A percentile compares a stretch with the other conserved stretches of the same genome.
These are phyloP conservation scores for Aleiodes testaceus DNA, from an alignment of 2,888 invertebrate species.

Conservation along the genomic window DNA sequence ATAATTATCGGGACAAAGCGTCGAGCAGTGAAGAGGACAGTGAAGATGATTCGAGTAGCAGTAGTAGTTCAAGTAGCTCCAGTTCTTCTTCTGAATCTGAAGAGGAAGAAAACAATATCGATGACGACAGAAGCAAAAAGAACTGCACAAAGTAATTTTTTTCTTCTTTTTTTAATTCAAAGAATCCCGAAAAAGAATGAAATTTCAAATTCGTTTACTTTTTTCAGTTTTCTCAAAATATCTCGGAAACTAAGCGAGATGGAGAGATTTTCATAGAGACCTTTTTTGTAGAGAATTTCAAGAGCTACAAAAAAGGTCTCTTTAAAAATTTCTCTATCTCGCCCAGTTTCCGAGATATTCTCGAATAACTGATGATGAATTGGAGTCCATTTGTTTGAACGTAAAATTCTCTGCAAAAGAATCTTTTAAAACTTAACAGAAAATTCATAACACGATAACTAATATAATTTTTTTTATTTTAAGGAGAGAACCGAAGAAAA, in stretches of 20 bases:
- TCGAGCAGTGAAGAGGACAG: conserved; percentile 53
- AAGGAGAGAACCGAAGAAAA: conserved; percentile 30
- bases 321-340: too few relatives aligned
- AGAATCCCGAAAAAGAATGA: conserved; percentile 21
- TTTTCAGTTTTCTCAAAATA: conserved; percentile 2
- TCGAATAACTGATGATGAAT: too few relatives aligned
- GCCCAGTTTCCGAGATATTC: too few relatives aligned
- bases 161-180: conserved; percentile 10
- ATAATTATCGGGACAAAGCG: conserved; percentile 43
- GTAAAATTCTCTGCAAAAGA: too few relatives aligned
- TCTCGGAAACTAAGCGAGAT: too few relatives aligned
- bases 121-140: conserved; percentile 45
- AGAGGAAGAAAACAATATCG: conserved; percentile 48
- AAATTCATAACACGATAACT: too few relatives aligned
- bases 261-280: too few relatives aligned
- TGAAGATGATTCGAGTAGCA: conserved; percentile 57
- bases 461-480: background rate
- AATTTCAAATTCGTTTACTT: conserved; percentile 43
- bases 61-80: conserved; percentile 48
- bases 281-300: too few relatives aligned
- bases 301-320: too few relatives aligned
- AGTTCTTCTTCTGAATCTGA: conserved; percentile 49
- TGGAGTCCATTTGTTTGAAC: too few relatives aligned
- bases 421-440: too few relatives aligned
- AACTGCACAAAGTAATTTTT: conserved; percentile 39